Evolutionary conservation across 2,113 vertebrate species (phyloP).

Genomic region (Mus spicilegus): DNA sequence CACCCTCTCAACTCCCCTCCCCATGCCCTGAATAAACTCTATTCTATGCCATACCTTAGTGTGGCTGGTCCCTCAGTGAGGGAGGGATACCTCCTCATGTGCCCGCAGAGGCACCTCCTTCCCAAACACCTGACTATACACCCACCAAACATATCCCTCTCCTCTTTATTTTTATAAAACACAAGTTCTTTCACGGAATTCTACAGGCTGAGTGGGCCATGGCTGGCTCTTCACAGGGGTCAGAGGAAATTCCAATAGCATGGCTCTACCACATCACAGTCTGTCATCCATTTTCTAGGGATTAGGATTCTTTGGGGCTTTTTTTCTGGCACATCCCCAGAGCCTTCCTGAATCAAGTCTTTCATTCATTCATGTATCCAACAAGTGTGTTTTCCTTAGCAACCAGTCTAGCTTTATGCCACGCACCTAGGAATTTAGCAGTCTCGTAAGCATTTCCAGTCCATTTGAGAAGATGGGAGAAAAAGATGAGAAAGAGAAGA

Average conservation of each 20-base stretch:
- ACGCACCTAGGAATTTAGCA: neutral
- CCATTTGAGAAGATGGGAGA: neutral
- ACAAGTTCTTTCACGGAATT: neutral
- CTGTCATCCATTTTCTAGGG: constrained; percentile 54
- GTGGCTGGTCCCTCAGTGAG: too few species aligned
- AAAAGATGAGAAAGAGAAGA: neutral
- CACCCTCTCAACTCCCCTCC: too few species aligned
- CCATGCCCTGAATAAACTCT: too few species aligned
- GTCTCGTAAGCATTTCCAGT: neutral
- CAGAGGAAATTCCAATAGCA: neutral
- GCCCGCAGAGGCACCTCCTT: too few species aligned
- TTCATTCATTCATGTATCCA: constrained; percentile 54
- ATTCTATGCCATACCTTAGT: too few species aligned
- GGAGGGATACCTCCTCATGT: too few species aligned
- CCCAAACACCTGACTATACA: too few species aligned
- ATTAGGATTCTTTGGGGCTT: constrained; percentile 26
- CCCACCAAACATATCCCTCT: too few species aligned
- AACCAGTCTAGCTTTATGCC: constrained; percentile 1
- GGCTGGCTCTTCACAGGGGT: neutral
- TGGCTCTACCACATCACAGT: neutral
- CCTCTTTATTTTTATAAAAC: too few species aligned
- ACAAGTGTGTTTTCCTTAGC: constrained; percentile 58
- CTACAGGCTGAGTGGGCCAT: neutral
- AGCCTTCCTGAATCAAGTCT: constrained; percentile 58
- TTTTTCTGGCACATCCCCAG: constrained; percentile 6